These are phyloP conservation scores for Lepidurus apus DNA, from an alignment of 1,140 invertebrate genomes.

Conservation along the genomic window DNA sequence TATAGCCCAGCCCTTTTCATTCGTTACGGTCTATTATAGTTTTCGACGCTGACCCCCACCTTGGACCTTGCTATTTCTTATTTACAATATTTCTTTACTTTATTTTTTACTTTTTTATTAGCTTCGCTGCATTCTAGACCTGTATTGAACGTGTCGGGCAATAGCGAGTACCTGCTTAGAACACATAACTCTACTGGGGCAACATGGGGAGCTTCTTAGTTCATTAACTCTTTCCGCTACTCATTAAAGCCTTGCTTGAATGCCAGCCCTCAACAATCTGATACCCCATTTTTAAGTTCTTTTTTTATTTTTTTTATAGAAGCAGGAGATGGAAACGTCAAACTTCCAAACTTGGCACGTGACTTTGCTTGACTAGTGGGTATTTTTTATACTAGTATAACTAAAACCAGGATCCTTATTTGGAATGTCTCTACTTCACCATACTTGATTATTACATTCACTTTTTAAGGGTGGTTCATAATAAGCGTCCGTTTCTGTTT, in stretches of 20 bases:
- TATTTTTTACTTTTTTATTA: neutral
- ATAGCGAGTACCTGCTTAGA: neutral
- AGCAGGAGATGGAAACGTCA: too few species aligned
- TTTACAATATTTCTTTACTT: neutral
- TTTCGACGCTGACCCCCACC: neutral
- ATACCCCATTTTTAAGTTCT: too few species aligned
- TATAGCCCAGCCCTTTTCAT: constrained; percentile 6
- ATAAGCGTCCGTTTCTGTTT: too few species aligned
- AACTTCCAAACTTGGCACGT: too few species aligned
- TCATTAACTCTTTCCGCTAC: neutral
- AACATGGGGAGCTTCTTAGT: neutral
- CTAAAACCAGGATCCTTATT: too few species aligned
- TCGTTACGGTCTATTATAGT: constrained; percentile 12
- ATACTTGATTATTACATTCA: too few species aligned
- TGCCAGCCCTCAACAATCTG: neutral
- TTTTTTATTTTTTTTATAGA: too few species aligned
- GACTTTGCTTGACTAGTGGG: too few species aligned
- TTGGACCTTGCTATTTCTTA: neutral
- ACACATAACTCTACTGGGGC: neutral
- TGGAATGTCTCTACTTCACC: too few species aligned
- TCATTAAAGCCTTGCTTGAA: neutral
- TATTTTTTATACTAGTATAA: too few species aligned
- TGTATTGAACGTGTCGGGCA: neutral
- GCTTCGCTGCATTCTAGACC: neutral
- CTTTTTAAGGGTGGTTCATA: too few species aligned